phyloP scores from a whole-genome alignment of 2,113 vertebrate species.

The Potamarius usumacintae region DNA sequence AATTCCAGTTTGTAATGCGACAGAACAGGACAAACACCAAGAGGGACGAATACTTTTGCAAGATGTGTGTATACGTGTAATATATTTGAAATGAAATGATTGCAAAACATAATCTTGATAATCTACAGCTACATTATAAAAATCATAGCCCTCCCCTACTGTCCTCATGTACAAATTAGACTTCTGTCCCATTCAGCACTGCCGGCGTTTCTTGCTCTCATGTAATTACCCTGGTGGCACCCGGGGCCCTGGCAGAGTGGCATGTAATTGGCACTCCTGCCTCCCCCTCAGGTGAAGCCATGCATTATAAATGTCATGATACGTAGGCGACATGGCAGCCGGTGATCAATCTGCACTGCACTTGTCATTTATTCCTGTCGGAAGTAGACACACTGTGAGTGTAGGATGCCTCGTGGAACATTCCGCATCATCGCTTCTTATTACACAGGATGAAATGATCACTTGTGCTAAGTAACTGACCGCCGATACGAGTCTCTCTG shows the following conservation, averaged over 20 bases:
- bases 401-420: constrained; percentile 9
- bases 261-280: constrained; percentile 52
- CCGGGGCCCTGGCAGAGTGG: constrained; percentile 37
- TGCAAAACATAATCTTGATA: not conserved
- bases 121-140: constrained; percentile 6
- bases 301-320: constrained; percentile 55
- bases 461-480: constrained; percentile 14
- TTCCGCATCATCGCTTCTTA: constrained; percentile 27
- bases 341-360: constrained; percentile 42
- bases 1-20: too few species aligned
- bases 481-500: not conserved
- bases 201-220: constrained; percentile 20
- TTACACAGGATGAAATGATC: constrained; percentile 13
- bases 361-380: constrained; percentile 39
- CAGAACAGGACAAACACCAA: too few species aligned
- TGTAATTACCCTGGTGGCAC: constrained; percentile 51
- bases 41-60: too few species aligned
- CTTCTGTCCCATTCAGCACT: constrained; percentile 18
- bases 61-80: too few species aligned
- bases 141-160: constrained; percentile 17
- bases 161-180: constrained; percentile 39
- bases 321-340: constrained; percentile 38
- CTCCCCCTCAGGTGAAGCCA: constrained; percentile 49
- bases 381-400: not conserved
- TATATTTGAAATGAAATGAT: too few species aligned